Percentiles rank a stretch among this genome's conserved stretches.
Conservation (phyloP, 2,113 vertebrate species). For the Morone chrysops region DNA sequence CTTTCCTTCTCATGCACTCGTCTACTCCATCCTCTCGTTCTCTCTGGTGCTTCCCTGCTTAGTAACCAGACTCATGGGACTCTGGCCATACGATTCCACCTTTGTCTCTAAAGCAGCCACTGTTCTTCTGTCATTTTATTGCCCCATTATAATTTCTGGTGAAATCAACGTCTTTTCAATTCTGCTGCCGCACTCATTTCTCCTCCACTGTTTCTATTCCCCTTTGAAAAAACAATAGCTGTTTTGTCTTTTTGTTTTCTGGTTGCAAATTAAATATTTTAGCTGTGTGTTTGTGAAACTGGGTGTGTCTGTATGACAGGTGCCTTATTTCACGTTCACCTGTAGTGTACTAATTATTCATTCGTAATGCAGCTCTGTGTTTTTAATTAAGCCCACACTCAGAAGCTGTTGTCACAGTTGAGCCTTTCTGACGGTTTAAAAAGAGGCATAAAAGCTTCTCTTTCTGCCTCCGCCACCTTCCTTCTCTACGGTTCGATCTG, state of each 20-base stretch:
- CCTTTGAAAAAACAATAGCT: conserved; percentile 32
- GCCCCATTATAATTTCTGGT: conserved; percentile 22
- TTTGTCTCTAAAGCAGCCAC: conserved; percentile 30
- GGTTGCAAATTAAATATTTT: conserved; percentile 34
- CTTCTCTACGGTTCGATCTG: conserved; percentile 74
- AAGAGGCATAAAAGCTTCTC: conserved; percentile 55
- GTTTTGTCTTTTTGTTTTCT: conserved; percentile 45
- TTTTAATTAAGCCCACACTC: conserved; percentile 76
- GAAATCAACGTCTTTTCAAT: conserved; percentile 14
- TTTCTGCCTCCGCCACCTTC: conserved; percentile 46
- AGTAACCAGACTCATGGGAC: conserved; percentile 41
- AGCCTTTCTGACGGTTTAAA: conserved; percentile 49
- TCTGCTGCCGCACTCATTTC: not conserved
- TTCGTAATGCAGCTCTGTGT: conserved; percentile 56
- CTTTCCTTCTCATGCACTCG: conserved; percentile 36
- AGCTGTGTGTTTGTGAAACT: conserved; percentile 28
- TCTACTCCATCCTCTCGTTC: conserved; percentile 26
- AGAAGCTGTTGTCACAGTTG: conserved; percentile 52
- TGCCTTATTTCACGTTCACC: conserved; percentile 56
- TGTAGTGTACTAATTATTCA: conserved; percentile 62
- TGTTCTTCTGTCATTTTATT: conserved; percentile 33
- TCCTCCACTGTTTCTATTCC: not conserved
- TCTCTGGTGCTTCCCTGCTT: conserved; percentile 17
- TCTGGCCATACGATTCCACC: conserved; percentile 13
- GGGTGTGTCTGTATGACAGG: conserved; percentile 42